phyloP scores from a whole-genome alignment of 2,888 invertebrate genomes.

The Glaucopsyche alexis region DNA sequence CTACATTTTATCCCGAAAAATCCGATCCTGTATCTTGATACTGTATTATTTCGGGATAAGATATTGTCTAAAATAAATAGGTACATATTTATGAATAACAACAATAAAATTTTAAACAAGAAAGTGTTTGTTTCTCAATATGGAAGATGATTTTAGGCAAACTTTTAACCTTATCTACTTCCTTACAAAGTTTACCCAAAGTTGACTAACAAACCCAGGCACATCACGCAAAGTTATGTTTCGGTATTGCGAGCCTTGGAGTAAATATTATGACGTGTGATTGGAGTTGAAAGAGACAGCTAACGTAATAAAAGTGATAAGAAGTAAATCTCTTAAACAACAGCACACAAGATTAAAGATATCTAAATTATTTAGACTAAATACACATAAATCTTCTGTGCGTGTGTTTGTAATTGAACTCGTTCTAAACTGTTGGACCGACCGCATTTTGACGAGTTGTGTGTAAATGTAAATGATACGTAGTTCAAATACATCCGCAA shows the following conservation, averaged over 20 bases:
- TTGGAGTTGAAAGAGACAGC: neutral
- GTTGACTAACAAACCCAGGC: neutral
- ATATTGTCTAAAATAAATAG: too few species aligned
- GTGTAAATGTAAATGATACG: too few species aligned
- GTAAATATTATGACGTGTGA: neutral
- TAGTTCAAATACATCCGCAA: too few species aligned
- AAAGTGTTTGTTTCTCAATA: neutral
- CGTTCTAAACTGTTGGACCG: too few species aligned
- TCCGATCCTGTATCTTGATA: too few species aligned
- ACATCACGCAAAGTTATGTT: neutral
- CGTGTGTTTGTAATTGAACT: too few species aligned
- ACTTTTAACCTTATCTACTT: constrained; percentile 13
- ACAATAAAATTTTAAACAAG: neutral
- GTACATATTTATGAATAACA: too few species aligned
- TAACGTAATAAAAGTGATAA: neutral
- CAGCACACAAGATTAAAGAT: neutral
- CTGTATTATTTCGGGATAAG: too few species aligned
- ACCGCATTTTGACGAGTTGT: too few species aligned
- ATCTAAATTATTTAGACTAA: too few species aligned
- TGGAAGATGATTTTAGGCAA: neutral
- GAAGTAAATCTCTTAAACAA: neutral
- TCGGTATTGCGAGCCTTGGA: neutral
- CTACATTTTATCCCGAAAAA: too few species aligned
- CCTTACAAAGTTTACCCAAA: neutral
- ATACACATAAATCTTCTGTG: too few species aligned